A percentile compares a stretch with the other conserved stretches of the same genome.
Evolutionary conservation across 2,113 vertebrate genomes (phyloP).

Genomic region (Zapornia atra): DNA sequence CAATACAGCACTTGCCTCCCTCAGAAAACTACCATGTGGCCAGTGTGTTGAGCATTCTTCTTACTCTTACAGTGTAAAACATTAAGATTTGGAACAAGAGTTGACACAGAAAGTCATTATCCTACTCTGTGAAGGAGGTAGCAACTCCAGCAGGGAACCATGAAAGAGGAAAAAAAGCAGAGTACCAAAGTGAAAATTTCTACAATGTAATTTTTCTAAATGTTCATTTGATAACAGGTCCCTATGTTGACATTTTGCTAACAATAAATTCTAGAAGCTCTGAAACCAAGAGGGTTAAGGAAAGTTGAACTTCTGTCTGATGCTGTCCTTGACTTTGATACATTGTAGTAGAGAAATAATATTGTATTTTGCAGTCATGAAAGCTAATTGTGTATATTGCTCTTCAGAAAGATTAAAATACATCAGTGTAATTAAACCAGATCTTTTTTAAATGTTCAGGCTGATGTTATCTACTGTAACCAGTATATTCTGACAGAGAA

Average conservation of each 20-base stretch:
- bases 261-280: slow-evolving; percentile 15
- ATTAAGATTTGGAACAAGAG: not conserved
- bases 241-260: no score
- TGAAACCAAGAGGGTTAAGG: not conserved
- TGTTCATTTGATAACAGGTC: not conserved
- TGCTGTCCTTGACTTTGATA: slow-evolving; percentile 10
- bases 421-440: slow-evolving; percentile 60
- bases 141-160: not conserved
- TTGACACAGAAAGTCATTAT: not conserved
- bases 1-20: not conserved
- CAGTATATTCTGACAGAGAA: not conserved
- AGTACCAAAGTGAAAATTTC: not conserved
- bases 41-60: not conserved
- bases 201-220: not conserved
- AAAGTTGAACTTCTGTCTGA: slow-evolving; percentile 28
- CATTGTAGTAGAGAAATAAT: not conserved
- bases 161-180: not conserved
- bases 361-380: not conserved
- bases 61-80: not conserved
- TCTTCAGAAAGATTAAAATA: slow-evolving; percentile 44
- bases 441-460: slow-evolving; percentile 19
- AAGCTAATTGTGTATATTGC: slow-evolving; percentile 41
- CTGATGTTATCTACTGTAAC: not conserved
- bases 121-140: not conserved
- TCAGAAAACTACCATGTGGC: not conserved